Conservation (phyloP, 2,888 invertebrate genomes). For the Monopis laevigella region DNA sequence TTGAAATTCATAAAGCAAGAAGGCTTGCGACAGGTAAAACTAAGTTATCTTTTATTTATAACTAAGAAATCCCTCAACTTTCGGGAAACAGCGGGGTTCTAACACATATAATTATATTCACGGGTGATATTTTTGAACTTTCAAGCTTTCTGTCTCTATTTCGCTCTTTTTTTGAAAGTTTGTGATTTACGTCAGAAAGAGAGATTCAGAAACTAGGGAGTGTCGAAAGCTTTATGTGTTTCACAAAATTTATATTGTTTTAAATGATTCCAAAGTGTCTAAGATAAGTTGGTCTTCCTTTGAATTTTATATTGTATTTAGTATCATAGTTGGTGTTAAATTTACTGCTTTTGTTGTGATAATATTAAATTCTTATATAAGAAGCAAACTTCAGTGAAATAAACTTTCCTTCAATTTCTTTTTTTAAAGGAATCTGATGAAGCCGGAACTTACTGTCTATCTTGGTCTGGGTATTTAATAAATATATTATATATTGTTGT, state of each 20-base stretch:
- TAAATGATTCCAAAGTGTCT: conserved; percentile 34
- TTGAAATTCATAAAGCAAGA: conserved; percentile 57
- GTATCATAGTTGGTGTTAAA: too few relatives aligned
- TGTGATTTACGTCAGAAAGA: conserved; percentile 55
- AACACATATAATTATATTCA: conserved; percentile 62
- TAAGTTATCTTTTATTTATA: conserved; percentile 66
- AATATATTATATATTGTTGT: too few relatives aligned
- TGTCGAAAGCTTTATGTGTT: conserved; percentile 58
- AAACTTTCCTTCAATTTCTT: too few relatives aligned
- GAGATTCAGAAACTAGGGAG: conserved; percentile 46
- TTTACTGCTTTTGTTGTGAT: too few relatives aligned
- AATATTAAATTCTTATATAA: too few relatives aligned
- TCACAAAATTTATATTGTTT: conserved; percentile 50
- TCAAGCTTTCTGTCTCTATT: conserved; percentile 55
- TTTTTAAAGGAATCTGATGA: too few relatives aligned
- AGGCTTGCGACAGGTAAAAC: conserved; percentile 48
- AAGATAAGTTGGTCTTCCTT: conserved; percentile 10
- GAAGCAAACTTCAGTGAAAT: too few relatives aligned
- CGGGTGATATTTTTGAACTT: conserved; percentile 63
- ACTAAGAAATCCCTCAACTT: conserved; percentile 36
- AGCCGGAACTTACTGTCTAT: too few relatives aligned
- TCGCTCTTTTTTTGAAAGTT: conserved; percentile 52
- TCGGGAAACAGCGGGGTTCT: conserved; percentile 62
- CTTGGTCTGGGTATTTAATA: too few relatives aligned
- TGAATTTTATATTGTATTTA: too few relatives aligned